Conservation (phyloP, 2,113 vertebrate genomes). For the Eublepharis macularius region DNA sequence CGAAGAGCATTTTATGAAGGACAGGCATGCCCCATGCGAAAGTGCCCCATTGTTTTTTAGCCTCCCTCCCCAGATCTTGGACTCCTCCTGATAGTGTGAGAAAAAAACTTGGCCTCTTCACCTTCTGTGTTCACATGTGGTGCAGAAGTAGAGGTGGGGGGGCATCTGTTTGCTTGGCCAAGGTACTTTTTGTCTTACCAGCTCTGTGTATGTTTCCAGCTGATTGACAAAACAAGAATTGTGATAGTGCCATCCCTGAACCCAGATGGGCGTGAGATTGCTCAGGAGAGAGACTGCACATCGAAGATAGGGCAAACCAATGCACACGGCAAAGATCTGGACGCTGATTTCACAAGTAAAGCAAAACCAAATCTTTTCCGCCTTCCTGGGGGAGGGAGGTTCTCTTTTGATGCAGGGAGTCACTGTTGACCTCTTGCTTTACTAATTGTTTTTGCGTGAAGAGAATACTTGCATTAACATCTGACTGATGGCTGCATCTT, state of each 20-base stretch:
- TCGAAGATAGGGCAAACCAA: constrained; percentile 84
- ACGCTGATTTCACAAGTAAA: constrained; percentile 93
- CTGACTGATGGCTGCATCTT: background rate
- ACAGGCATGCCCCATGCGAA: background rate
- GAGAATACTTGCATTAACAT: too few species aligned
- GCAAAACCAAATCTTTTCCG: too few species aligned
- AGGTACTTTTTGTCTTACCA: background rate
- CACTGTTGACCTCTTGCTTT: background rate
- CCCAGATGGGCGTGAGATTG: constrained; percentile 90
- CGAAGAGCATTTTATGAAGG: background rate
- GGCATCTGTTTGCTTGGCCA: background rate
- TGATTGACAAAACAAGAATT: constrained; percentile 92
- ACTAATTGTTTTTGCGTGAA: background rate
- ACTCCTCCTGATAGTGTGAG: background rate
- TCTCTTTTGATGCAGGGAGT: too few species aligned
- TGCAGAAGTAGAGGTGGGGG: too few species aligned
- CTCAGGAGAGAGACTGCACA: constrained; percentile 86
- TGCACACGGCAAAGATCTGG: constrained; percentile 85
- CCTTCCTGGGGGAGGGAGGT: background rate
- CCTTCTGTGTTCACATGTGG: too few species aligned
- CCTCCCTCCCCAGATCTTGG: background rate
- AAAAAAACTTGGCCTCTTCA: background rate
- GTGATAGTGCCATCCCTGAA: constrained; percentile 95
- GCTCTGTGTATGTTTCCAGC: constrained; percentile 70
- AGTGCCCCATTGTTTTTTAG: background rate